Base-by-base conservation (phyloP, 1,140 invertebrate species). In the Neodiprion virginianus region DNA sequence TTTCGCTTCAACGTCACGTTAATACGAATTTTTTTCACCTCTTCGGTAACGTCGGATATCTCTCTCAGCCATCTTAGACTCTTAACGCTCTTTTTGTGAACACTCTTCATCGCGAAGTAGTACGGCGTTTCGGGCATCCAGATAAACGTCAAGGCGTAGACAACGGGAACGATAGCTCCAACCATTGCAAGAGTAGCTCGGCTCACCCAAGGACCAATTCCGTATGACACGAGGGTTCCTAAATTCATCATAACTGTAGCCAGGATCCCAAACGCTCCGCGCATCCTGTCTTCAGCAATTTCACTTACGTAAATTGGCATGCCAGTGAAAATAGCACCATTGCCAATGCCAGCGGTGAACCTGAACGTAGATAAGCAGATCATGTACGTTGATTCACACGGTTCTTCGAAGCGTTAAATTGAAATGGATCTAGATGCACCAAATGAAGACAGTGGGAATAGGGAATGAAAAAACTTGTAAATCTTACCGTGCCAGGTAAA, bases 241-340 rank as follows among this genome's bases (percentile, higher is more conserved):
- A 17, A 12, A 17, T 17, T 61, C 53, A 17, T 61, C n/a, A 61
- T 17, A 10, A 89, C 53, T 10, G 87, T 88, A 8, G 92, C 81
- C 14, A 86, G 86, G 0, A 93, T 86, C 0, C 91, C 90, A 81
- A 93, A 88, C 3, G 90, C 87, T 0, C 94, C 94, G 48, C 94
- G 84, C n/a, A 93, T 89, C 70, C 89, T 87, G 79, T 90, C 83
- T 50, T 92, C 89, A 75, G 92, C 86, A 69, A 94, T 89, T 88
- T 92, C 91, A 74, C 91, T 89, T 48, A 93, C 79, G 76, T 92
- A 93, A 84, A 92, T 90, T 0, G 92, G 91, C 0, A 90, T 89
- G 2, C 88, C 85, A 5, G 92, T 91, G 74, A 91, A 92, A 7
- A 92, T 86, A 7, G 91, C 90, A 17, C 93, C 92, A 74, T 93